These are phyloP conservation scores for Chiroxiphia lanceolata DNA, from an alignment of 2,797 vertebrate species.

Conservation along the genomic window DNA sequence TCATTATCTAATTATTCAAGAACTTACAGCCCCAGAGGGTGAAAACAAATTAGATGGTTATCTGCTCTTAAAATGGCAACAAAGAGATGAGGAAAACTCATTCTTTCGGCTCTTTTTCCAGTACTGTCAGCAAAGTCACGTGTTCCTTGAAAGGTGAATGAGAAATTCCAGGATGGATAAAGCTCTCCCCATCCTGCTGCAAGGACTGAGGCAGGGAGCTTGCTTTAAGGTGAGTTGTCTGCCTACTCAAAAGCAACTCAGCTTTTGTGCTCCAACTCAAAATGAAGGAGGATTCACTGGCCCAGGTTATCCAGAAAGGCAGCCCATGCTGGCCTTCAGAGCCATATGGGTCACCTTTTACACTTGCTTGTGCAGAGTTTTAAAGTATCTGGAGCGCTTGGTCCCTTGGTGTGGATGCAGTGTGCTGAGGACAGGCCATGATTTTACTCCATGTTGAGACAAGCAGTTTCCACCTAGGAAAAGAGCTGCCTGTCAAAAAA, in stretches of 20 bases:
- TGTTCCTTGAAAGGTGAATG: not conserved
- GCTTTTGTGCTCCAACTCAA: not conserved
- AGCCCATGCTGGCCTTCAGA: not conserved
- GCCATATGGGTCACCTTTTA: not conserved
- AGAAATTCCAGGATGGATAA: not conserved
- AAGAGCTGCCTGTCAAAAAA: not conserved
- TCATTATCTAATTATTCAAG: constrained; percentile 42
- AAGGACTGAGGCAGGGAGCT: not conserved
- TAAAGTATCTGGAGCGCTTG: not conserved
- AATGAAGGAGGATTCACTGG: not conserved
- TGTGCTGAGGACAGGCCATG: not conserved
- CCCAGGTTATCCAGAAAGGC: not conserved
- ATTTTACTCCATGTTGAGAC: not conserved
- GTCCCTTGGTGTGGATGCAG: not conserved
- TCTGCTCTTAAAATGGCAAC: not conserved
- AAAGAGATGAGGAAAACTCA: not conserved
- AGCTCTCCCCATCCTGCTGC: not conserved
- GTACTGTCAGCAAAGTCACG: not conserved
- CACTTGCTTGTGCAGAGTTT: not conserved
- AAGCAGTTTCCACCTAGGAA: not conserved
- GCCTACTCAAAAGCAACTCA: not conserved
- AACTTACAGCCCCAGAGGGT: not conserved
- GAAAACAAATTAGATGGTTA: constrained; percentile 12
- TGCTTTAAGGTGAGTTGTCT: not conserved
- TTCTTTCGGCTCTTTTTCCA: not conserved